A percentile compares a stretch with the other conserved stretches of the same genome.
phyloP scores from a whole-genome alignment of 2,797 vertebrate genomes.

The Tangara arthus region DNA sequence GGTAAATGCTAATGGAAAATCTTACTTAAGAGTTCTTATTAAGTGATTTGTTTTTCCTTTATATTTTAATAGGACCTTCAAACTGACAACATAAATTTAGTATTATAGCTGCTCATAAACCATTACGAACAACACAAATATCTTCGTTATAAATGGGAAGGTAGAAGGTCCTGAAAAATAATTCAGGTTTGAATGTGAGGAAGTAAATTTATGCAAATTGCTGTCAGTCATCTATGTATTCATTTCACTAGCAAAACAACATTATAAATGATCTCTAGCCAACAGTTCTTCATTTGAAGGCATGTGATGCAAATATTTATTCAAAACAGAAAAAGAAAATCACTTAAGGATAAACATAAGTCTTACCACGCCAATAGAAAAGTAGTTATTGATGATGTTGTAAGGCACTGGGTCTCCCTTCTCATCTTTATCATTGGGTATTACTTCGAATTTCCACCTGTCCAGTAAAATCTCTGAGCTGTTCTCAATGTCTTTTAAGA shows the following conservation, averaged over 20 bases:
- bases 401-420: slow-evolving; percentile 94
- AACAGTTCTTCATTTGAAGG: slow-evolving; percentile 27
- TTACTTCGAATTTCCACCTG: slow-evolving; percentile 92
- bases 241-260: slow-evolving; percentile 51
- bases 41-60: slow-evolving; percentile 14
- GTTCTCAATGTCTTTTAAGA: slow-evolving; percentile 89
- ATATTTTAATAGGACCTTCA: slow-evolving; percentile 29
- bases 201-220: slow-evolving; percentile 53
- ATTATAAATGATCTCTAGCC: slow-evolving; percentile 32
- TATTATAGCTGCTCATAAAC: slow-evolving; percentile 34
- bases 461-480: slow-evolving; percentile 88
- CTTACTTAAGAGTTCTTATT: slow-evolving; percentile 15
- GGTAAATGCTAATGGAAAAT: not conserved
- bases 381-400: slow-evolving; percentile 95
- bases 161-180: slow-evolving; percentile 39
- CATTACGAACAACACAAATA: slow-evolving; percentile 41
- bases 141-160: slow-evolving; percentile 1
- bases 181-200: slow-evolving; percentile 16
- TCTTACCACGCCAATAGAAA: slow-evolving; percentile 96
- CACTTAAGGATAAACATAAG: slow-evolving; percentile 17
- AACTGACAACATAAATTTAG: slow-evolving; percentile 47
- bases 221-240: slow-evolving; percentile 17
- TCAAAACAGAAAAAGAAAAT: slow-evolving; percentile 9
- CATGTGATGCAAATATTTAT: slow-evolving; percentile 18
- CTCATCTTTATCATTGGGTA: slow-evolving; percentile 89